Base-by-base conservation (phyloP, 2,113 vertebrate genomes). In the Carettochelys insculpta region DNA sequence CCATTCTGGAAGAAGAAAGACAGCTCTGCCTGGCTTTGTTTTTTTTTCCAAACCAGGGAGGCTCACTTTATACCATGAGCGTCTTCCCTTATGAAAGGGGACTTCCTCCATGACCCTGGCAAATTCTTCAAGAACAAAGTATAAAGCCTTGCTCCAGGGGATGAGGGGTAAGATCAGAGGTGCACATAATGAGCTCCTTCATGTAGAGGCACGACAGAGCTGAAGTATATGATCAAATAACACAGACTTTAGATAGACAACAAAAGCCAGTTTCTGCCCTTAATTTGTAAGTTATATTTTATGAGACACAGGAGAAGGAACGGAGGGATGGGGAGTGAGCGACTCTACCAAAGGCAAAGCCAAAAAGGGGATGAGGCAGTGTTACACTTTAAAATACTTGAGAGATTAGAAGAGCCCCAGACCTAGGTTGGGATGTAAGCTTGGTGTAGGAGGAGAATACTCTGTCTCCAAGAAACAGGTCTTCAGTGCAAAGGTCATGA, bases 71-170 rank as follows among this genome's bases (percentile, higher is more conserved):
- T 81, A 82, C 82, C 10, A 0, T 47, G 76, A 61, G 56, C 90
- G 83, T 71, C 75, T 83, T 89, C 85, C 80, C 50, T 83, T 91
- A 12, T 3, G 56, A 88, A 84, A 95, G 48, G 65, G 89, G 71
- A 82, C 27, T 81, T 77, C 80, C 82, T 91, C 86, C 27, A 1
- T 14, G 81, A 80, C 47, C 58, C 45, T 58, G 87, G 61, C 8
- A 82, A 51, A 90, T 45, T 13, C 2, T 29, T 76, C 94, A 11
- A 22, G 52, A 81, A 84, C 75, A 83, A 76, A 91, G 51, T 29
- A 94, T 41, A 81, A 93, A 93, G 83, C 80, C 29, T 80, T 82
- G 47, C n/a, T 73, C 87, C 92, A 90, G 83, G 93, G 87, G 84
- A 17, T 7, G 24, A 76, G 41, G 76, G 77, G 86, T 58, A 48